Percentiles rank a stretch among this genome's conserved stretches.
Evolutionary conservation across 2,888 invertebrate species (phyloP).

Genomic region (Microctonus brassicae): DNA sequence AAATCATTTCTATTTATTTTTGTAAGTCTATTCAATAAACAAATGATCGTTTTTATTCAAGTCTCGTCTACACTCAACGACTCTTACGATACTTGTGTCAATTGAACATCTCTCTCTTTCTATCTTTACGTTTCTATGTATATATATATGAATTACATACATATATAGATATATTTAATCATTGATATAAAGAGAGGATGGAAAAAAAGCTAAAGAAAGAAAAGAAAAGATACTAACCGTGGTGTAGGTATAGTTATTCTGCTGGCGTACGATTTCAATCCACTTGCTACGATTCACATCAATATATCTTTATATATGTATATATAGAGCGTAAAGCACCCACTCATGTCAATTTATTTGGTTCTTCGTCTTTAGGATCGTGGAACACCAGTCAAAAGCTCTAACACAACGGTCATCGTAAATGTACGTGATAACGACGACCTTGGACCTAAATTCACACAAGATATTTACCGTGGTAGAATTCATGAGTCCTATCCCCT

Average conservation of each 20-base stretch:
- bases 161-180: not conserved
- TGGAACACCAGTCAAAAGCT: conserved; percentile 81
- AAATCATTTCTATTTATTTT: not conserved
- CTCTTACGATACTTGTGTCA: not conserved
- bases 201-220: not conserved
- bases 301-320: not conserved
- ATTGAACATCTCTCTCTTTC: not conserved
- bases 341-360: conserved; percentile 6
- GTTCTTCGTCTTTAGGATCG: conserved; percentile 76
- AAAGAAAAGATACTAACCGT: not conserved
- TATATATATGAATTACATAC: too few relatives aligned
- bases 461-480: conserved; percentile 83
- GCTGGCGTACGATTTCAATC: conserved; percentile 41
- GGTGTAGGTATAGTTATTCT: conserved; percentile 35
- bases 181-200: not conserved
- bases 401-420: conserved; percentile 81
- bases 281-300: conserved; percentile 14
- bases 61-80: not conserved
- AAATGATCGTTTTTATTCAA: not conserved
- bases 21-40: not conserved
- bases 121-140: too few relatives aligned
- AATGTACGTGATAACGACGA: conserved; percentile 85
- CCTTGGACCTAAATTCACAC: conserved; percentile 84
- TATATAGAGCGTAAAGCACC: not conserved
- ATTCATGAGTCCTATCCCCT: conserved; percentile 88